Conservation (phyloP, 2,888 invertebrate genomes). For the Zaprionus bogoriensis region DNA sequence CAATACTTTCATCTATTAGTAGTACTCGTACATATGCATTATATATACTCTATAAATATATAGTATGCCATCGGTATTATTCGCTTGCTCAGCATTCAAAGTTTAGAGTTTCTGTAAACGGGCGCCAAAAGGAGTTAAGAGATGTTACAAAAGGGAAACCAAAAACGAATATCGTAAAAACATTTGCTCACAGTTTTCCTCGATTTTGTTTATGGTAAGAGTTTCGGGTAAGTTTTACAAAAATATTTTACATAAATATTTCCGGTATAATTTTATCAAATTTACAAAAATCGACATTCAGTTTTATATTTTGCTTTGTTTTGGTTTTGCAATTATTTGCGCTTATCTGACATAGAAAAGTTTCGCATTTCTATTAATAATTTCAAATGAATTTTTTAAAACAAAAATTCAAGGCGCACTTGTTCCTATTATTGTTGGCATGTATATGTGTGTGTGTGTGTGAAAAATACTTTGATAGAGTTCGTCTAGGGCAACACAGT, state of each 20-base stretch:
- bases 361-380: slow-evolving; percentile 9
- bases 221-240: slow-evolving; percentile 63
- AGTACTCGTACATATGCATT: slow-evolving; percentile 35
- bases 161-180: slow-evolving; percentile 40
- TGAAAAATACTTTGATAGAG: slow-evolving; percentile 53
- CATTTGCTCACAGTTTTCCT: slow-evolving; percentile 44
- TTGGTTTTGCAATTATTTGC: slow-evolving; percentile 35
- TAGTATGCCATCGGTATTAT: slow-evolving; percentile 39
- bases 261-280: slow-evolving; percentile 69
- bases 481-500: slow-evolving; percentile 34
- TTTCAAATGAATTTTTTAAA: slow-evolving; percentile 70
- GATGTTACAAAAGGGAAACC: slow-evolving; percentile 42
- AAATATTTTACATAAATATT: slow-evolving; percentile 63
- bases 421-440: slow-evolving; percentile 19
- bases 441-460: slow-evolving; percentile 26
- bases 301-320: not conserved
- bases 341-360: slow-evolving; percentile 50
- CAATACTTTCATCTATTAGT: slow-evolving; percentile 63
- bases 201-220: too few species aligned
- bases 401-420: slow-evolving; percentile 71
- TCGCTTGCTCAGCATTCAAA: slow-evolving; percentile 39
- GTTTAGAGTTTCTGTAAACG: slow-evolving; percentile 48
- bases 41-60: slow-evolving; percentile 23
- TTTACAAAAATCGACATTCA: slow-evolving; percentile 48
- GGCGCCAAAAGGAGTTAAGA: slow-evolving; percentile 51